Evolutionary conservation across 1,140 invertebrate species (phyloP).

Genomic region (Drosophila auraria): DNA sequence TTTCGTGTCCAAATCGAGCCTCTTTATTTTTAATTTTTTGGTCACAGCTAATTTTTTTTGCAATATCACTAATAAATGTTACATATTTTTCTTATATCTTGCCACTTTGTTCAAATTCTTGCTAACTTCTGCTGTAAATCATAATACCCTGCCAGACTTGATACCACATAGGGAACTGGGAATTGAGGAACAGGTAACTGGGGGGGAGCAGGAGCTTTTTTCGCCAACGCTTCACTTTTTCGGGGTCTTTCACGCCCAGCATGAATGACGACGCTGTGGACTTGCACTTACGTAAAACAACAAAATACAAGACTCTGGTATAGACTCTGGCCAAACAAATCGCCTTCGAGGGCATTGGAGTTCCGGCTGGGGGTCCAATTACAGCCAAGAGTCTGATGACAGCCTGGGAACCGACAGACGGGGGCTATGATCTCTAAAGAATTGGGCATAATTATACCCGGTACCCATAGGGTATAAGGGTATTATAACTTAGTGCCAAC

Average conservation of each 20-base stretch:
- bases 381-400: conserved; percentile 9
- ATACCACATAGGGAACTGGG: neutral
- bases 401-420: conserved; percentile 9
- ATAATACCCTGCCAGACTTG: neutral
- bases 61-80: too few relatives aligned
- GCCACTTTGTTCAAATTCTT: too few relatives aligned
- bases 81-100: too few relatives aligned
- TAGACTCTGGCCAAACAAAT: conserved; percentile 3
- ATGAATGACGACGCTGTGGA: conserved; percentile 58
- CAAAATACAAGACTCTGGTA: neutral
- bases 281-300: conserved; percentile 44
- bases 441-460: neutral
- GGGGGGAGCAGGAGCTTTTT: conserved; percentile 1
- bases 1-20: too few relatives aligned
- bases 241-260: conserved; percentile 56
- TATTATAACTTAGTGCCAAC: too few relatives aligned
- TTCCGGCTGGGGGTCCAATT: conserved; percentile 18
- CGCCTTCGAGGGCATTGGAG: conserved; percentile 1
- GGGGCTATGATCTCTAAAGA: conserved; percentile 8
- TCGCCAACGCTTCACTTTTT: conserved; percentile 36
- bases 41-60: too few relatives aligned
- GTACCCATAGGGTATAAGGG: too few relatives aligned
- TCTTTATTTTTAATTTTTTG: too few relatives aligned
- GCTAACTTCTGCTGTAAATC: too few relatives aligned
- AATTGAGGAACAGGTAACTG: too few relatives aligned